Evolutionary conservation across 2,888 invertebrate species (phyloP).

Genomic region (Ornithoptera alexandrae): DNA sequence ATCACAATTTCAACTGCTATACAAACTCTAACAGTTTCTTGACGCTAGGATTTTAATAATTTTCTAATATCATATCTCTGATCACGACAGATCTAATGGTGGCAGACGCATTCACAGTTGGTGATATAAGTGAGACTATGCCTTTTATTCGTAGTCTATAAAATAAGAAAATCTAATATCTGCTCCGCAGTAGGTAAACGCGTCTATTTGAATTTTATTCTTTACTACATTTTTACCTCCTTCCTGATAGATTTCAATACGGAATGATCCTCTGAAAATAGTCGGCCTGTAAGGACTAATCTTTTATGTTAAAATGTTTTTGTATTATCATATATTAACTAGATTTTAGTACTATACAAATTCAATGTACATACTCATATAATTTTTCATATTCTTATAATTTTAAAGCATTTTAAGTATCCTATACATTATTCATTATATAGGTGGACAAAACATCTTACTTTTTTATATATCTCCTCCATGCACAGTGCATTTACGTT

Average conservation of each 20-base stretch:
- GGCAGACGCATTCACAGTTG: slow-evolving; percentile 70
- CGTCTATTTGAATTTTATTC: slow-evolving; percentile 9
- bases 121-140: slow-evolving; percentile 71
- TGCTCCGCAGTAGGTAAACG: slow-evolving; percentile 34
- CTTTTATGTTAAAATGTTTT: background rate
- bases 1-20: slow-evolving; percentile 34
- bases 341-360: background rate
- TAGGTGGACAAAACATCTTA: background rate
- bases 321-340: slow-evolving; percentile 11
- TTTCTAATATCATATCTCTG: slow-evolving; percentile 39
- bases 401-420: background rate
- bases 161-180: slow-evolving; percentile 61
- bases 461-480: background rate
- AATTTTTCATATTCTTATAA: background rate
- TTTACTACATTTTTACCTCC: slow-evolving; percentile 17
- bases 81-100: slow-evolving; percentile 76
- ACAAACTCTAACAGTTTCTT: slow-evolving; percentile 33
- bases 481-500: background rate
- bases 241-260: slow-evolving; percentile 14
- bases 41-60: slow-evolving; percentile 24
- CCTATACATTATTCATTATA: background rate
- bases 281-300: slow-evolving; percentile 18
- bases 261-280: slow-evolving; percentile 22
- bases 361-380: background rate
- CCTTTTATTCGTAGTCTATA: slow-evolving; percentile 77